Evolutionary conservation across 2,113 vertebrate genomes (phyloP).

Genomic region (Lepisosteus oculatus): DNA sequence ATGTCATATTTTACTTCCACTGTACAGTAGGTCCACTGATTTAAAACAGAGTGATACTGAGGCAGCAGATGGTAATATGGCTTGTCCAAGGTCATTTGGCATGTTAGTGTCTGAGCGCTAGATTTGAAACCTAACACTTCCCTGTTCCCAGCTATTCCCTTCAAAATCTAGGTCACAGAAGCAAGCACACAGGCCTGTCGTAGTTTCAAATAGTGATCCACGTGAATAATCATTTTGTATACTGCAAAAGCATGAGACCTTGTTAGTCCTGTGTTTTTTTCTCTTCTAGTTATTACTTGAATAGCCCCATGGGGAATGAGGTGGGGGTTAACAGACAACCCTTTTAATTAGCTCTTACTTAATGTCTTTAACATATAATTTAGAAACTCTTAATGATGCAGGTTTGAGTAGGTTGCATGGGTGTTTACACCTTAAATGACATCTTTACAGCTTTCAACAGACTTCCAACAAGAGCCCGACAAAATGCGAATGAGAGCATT

Average conservation of each 20-base stretch:
- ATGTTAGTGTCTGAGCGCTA: constrained; percentile 51
- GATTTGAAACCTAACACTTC: constrained; percentile 63
- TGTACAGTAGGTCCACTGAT: constrained; percentile 56
- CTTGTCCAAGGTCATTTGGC: constrained; percentile 74
- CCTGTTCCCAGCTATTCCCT: constrained; percentile 12
- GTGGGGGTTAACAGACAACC: background rate
- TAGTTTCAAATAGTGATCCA: constrained; percentile 28
- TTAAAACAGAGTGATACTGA: constrained; percentile 59
- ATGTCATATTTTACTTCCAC: constrained; percentile 63
- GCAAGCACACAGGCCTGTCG: constrained; percentile 33
- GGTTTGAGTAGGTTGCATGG: too few species aligned
- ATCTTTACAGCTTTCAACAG: constrained; percentile 44
- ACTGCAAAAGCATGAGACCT: background rate
- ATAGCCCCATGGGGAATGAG: background rate
- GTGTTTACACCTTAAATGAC: constrained; percentile 3
- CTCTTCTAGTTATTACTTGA: constrained; percentile 1
- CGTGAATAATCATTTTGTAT: background rate
- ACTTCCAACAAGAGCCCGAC: constrained; percentile 41
- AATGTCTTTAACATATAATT: background rate
- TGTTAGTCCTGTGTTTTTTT: background rate
- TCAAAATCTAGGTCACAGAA: constrained; percentile 57
- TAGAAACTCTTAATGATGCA: background rate
- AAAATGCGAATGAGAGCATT: too few species aligned
- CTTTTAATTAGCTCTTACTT: background rate
- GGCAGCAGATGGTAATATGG: constrained; percentile 70